Conservation (phyloP, 1,140 invertebrate species). For the Onthophagus taurus region DNA sequence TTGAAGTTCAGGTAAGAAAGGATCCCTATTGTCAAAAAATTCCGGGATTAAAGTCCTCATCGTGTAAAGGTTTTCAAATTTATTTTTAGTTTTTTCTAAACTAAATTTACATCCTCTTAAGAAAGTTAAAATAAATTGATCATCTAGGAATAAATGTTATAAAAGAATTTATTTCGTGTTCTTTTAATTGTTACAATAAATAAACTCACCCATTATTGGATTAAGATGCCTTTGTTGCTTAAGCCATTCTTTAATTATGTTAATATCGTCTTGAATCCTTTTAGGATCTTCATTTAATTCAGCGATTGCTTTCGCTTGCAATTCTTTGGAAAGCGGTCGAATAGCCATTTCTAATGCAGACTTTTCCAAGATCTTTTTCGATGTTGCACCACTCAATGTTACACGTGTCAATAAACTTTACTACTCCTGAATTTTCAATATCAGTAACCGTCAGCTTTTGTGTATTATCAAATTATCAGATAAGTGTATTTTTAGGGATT, state of each 20-base stretch:
- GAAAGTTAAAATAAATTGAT: constrained; percentile 51
- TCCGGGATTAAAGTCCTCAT: constrained; percentile 50
- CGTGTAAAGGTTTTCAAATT: constrained; percentile 54
- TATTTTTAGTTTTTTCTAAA: constrained; percentile 52
- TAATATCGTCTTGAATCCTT: constrained; percentile 42
- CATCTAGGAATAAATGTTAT: constrained; percentile 38
- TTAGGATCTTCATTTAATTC: constrained; percentile 52
- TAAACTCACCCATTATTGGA: constrained; percentile 18
- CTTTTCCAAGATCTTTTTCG: no score
- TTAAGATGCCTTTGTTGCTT: constrained; percentile 50
- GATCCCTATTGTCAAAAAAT: constrained; percentile 38
- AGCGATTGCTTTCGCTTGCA: constrained; percentile 37
- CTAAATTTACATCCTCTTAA: constrained; percentile 58
- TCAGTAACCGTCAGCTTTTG: no score
- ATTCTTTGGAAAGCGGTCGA: neutral
- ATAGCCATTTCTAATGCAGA: no score
- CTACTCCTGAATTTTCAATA: no score
- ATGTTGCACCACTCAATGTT: no score
- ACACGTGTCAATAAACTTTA: no score
- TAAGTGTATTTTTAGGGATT: no score
- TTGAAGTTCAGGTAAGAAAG: constrained; percentile 29
- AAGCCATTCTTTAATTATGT: constrained; percentile 51
- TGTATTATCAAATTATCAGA: no score
- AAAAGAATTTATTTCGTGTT: neutral
- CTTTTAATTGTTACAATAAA: no score